Conservation (phyloP, 2,113 vertebrate species). For the Bostrychus sinensis region DNA sequence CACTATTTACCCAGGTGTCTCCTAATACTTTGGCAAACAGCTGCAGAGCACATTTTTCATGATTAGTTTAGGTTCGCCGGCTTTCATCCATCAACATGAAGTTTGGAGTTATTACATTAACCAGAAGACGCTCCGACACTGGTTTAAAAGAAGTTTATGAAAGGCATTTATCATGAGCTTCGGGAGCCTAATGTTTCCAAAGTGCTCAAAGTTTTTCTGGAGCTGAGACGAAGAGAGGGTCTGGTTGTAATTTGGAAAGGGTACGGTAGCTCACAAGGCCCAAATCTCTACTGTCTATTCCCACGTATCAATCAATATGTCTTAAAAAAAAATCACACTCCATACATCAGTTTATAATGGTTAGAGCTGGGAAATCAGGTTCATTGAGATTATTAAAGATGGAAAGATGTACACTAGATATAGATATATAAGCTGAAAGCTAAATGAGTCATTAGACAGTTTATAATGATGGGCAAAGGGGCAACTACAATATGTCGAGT, state of each 20-base stretch:
- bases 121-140: not conserved
- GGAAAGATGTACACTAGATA: no score
- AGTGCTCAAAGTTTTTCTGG: not conserved
- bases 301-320: no score
- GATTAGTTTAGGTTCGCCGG: conserved; percentile 9
- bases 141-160: conserved; percentile 11
- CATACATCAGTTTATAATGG: no score
- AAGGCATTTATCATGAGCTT: conserved; percentile 17
- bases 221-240: not conserved
- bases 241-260: not conserved
- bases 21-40: not conserved
- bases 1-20: conserved; percentile 30
- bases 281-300: not conserved
- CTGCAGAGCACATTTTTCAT: conserved; percentile 6
- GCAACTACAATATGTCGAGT: no score
- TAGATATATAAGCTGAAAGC: no score
- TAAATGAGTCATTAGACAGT: no score
- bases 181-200: not conserved
- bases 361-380: no score
- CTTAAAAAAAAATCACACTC: no score
- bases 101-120: conserved; percentile 1
- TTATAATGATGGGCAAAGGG: no score
- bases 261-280: not conserved
- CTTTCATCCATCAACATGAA: conserved; percentile 11
- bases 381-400: no score